Percentiles rank a stretch among this genome's conserved stretches.
phyloP scores from a whole-genome alignment of 2,113 vertebrate genomes.

The Bombycilla garrulus region DNA sequence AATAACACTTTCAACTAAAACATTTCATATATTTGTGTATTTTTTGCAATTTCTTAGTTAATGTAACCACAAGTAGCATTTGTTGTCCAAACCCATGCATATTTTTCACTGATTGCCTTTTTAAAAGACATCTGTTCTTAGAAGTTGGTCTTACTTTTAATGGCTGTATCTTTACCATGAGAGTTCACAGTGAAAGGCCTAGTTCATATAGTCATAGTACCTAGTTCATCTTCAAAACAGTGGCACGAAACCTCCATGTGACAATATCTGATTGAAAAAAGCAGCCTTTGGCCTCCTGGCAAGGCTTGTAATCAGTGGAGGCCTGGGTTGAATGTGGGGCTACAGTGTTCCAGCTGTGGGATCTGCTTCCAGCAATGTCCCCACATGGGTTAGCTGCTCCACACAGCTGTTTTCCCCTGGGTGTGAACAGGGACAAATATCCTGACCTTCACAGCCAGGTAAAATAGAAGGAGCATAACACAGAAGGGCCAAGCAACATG shows the following conservation, averaged over 20 bases:
- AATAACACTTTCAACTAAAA: not conserved
- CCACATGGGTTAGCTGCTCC: not conserved
- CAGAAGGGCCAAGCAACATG: not conserved
- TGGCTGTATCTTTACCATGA: not conserved
- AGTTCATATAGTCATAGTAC: no score
- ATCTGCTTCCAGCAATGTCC: not conserved
- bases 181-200: not conserved
- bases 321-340: not conserved
- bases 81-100: not conserved
- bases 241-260: not conserved
- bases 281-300: not conserved
- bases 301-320: not conserved
- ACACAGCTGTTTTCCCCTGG: not conserved
- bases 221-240: not conserved
- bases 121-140: not conserved
- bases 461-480: accelerated
- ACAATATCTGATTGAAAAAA: not conserved
- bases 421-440: not conserved
- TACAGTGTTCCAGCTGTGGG: accelerated
- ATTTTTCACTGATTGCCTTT: not conserved
- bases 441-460: not conserved
- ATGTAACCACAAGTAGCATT: not conserved
- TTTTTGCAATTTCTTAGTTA: not conserved
- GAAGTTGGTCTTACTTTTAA: not conserved
- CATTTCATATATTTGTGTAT: not conserved